These are phyloP conservation scores for Theodoxus fluviatilis DNA, from an alignment of 2,888 invertebrate species.

Conservation along the genomic window DNA sequence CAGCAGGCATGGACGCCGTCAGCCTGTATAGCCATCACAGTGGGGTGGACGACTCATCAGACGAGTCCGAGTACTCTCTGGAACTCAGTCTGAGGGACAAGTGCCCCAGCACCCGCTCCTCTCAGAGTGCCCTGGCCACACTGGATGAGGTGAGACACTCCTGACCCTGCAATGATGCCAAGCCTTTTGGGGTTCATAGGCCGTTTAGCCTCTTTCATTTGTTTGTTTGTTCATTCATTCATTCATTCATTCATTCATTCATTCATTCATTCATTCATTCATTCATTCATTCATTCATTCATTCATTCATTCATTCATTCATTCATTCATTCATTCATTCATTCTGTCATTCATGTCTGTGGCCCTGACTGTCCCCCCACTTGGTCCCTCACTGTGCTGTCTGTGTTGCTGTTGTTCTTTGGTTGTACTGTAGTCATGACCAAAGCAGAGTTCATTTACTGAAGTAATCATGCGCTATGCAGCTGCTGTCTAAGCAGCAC, in stretches of 20 bases:
- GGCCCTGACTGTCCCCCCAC: too few species aligned
- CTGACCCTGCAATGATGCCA: neutral
- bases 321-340: too few species aligned
- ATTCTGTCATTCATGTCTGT: too few species aligned
- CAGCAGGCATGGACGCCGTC: conserved; percentile 32
- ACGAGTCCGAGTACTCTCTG: conserved; percentile 52
- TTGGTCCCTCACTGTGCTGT: too few species aligned
- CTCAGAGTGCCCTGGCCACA: conserved; percentile 46
- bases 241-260: neutral
- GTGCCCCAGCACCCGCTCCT: conserved; percentile 47
- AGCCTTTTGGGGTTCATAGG: neutral
- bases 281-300: too few species aligned
- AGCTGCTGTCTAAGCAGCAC: too few species aligned
- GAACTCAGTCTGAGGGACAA: conserved; percentile 50
- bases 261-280: neutral
- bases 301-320: too few species aligned
- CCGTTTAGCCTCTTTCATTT: neutral
- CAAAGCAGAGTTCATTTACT: too few species aligned
- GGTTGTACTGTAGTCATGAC: too few species aligned
- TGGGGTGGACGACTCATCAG: conserved; percentile 44
- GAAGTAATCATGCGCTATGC: too few species aligned
- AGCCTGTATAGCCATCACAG: conserved; percentile 30
- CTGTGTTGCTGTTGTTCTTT: too few species aligned
- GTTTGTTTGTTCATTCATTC: neutral
- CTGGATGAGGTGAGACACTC: conserved; percentile 47